phyloP scores from a whole-genome alignment of 2,113 vertebrate genomes.

The Myocastor coypus region DNA sequence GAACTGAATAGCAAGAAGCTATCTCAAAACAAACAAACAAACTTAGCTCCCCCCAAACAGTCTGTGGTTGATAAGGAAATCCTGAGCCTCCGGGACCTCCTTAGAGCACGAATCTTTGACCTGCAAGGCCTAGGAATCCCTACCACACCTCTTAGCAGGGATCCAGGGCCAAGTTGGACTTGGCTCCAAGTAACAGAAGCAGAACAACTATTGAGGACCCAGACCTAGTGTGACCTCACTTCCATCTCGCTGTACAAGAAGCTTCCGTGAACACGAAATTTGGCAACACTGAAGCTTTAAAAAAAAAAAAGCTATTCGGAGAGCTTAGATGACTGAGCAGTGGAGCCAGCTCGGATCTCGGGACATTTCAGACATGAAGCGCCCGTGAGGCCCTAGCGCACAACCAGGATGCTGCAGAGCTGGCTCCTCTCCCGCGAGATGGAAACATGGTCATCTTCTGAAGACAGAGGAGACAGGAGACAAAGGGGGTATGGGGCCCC shows the following conservation, averaged over 20 bases:
- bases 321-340: accelerated
- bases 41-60: background rate
- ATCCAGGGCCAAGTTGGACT: background rate
- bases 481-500: slow-evolving; percentile 55
- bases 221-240: background rate
- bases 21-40: too few relatives aligned
- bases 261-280: too few relatives aligned
- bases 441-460: background rate
- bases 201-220: background rate
- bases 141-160: background rate
- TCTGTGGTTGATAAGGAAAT: background rate
- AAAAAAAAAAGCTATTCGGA: background rate
- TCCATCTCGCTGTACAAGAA: background rate
- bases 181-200: too few relatives aligned
- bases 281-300: accelerated
- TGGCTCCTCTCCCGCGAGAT: background rate
- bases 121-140: background rate
- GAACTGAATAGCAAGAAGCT: too few relatives aligned
- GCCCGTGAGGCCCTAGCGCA: background rate
- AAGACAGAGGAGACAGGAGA: background rate
- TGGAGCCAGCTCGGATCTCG: accelerated
- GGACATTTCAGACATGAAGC: accelerated
- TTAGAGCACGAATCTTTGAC: background rate
- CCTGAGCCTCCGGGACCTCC: background rate
- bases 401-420: background rate